Conservation (phyloP, 1,140 invertebrate species). For the Lordiphosa mommai region DNA sequence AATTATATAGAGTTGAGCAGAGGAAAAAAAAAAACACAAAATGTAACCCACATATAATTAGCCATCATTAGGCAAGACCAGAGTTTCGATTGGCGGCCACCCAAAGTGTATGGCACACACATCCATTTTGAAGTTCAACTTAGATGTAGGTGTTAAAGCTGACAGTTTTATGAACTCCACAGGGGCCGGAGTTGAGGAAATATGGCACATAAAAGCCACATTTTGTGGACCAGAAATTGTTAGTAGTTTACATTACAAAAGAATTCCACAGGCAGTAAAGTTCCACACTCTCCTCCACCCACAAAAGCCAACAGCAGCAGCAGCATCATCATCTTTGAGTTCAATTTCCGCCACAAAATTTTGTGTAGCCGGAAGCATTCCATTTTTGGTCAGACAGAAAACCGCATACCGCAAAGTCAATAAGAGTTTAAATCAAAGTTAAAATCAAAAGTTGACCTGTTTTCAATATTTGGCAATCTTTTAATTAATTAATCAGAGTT, state of each 20-base stretch:
- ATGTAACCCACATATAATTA: constrained; percentile 70
- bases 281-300: constrained; percentile 3
- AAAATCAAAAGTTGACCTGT: not conserved
- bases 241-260: constrained; percentile 14
- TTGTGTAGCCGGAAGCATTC: constrained; percentile 25
- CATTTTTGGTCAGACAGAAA: constrained; percentile 14
- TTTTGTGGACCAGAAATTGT: constrained; percentile 14
- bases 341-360: constrained; percentile 31
- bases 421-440: constrained; percentile 19
- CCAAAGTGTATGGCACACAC: not conserved
- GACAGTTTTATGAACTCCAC: constrained; percentile 15
- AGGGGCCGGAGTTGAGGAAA: constrained; percentile 6
- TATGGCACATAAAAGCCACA: constrained; percentile 4
- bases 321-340: constrained; percentile 30
- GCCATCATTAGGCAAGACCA: constrained; percentile 45
- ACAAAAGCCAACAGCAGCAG: constrained; percentile 9
- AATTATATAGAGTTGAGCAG: constrained; percentile 51
- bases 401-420: constrained; percentile 23
- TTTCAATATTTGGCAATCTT: constrained; percentile 1
- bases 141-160: constrained; percentile 25
- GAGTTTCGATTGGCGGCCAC: constrained; percentile 13
- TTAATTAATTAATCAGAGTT: constrained; percentile 10
- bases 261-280: constrained; percentile 1
- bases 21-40: constrained; percentile 65
- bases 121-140: constrained; percentile 10